These are phyloP conservation scores for Ceratina japonica DNA, from an alignment of 1,140 invertebrate genomes.

Conservation along the genomic window DNA sequence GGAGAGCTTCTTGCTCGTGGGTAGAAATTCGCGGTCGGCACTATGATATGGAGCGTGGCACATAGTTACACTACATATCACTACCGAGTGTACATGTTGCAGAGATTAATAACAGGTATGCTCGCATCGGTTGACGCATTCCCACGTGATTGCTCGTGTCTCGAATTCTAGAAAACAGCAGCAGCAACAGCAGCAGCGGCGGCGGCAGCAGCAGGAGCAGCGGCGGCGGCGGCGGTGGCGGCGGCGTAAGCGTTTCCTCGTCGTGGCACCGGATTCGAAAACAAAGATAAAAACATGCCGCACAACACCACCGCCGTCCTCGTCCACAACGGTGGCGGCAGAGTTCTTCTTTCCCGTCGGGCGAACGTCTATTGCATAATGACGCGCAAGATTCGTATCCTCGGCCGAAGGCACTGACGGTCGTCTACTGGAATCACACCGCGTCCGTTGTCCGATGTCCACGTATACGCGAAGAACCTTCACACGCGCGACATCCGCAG, in stretches of 20 bases:
- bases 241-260: slow-evolving; percentile 30
- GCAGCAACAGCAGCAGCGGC: neutral
- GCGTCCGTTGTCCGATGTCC: slow-evolving; percentile 52
- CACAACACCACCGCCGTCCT: slow-evolving; percentile 40
- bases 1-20: neutral
- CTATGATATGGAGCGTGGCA: slow-evolving; percentile 10
- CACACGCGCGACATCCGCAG: slow-evolving; percentile 39
- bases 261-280: slow-evolving; percentile 32
- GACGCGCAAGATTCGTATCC: slow-evolving; percentile 62
- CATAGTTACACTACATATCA: slow-evolving; percentile 42
- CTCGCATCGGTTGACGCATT: slow-evolving; percentile 58
- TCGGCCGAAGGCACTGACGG: slow-evolving; percentile 5
- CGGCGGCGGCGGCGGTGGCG: slow-evolving; percentile 6
- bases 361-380: slow-evolving; percentile 68
- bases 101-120: slow-evolving; percentile 46
- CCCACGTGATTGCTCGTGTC: slow-evolving; percentile 66
- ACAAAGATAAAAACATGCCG: slow-evolving; percentile 60
- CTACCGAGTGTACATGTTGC: slow-evolving; percentile 19
- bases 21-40: slow-evolving; percentile 12
- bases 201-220: neutral
- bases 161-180: slow-evolving; percentile 33
- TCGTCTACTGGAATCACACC: slow-evolving; percentile 21
- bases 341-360: slow-evolving; percentile 27
- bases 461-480: slow-evolving; percentile 56
- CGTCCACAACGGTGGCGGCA: slow-evolving; percentile 31